Conservation (phyloP, 1,140 invertebrate genomes). For the Formica selysi region DNA sequence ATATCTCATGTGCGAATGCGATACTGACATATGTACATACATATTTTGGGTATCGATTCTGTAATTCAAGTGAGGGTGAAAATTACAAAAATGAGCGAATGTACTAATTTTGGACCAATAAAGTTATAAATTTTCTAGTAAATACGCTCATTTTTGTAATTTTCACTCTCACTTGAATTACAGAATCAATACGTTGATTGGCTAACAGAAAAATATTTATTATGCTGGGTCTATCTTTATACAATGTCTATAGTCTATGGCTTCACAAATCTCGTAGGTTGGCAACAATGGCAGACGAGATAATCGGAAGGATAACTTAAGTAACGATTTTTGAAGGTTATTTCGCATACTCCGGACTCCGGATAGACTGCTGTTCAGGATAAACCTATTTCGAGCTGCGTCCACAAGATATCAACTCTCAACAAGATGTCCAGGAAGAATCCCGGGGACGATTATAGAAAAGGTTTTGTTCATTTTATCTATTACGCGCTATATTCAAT, state of each 20-base stretch:
- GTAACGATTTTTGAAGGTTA: constrained; percentile 68
- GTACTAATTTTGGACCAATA: no score
- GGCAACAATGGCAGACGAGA: not conserved
- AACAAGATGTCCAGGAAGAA: constrained; percentile 81
- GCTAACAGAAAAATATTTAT: no score
- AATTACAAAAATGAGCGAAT: no score
- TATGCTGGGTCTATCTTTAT: not conserved
- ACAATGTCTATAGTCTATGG: not conserved
- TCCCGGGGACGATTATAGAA: constrained; percentile 81
- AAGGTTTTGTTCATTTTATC: constrained; percentile 84
- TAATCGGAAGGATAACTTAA: not conserved
- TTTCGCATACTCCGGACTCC: constrained; percentile 35
- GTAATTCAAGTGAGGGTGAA: no score
- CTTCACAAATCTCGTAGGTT: not conserved
- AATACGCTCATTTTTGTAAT: no score
- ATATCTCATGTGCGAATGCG: no score
- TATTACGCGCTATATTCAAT: constrained; percentile 65
- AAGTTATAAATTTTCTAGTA: no score
- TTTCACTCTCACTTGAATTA: no score
- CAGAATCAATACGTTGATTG: no score
- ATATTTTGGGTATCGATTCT: no score
- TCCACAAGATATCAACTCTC: constrained; percentile 51
- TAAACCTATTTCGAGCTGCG: constrained; percentile 44
- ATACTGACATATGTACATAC: no score
- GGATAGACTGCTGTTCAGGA: no score